A percentile compares a stretch with the other conserved stretches of the same genome.
Evolutionary conservation across 2,113 vertebrate species (phyloP).

Genomic region (Coturnix japonica): DNA sequence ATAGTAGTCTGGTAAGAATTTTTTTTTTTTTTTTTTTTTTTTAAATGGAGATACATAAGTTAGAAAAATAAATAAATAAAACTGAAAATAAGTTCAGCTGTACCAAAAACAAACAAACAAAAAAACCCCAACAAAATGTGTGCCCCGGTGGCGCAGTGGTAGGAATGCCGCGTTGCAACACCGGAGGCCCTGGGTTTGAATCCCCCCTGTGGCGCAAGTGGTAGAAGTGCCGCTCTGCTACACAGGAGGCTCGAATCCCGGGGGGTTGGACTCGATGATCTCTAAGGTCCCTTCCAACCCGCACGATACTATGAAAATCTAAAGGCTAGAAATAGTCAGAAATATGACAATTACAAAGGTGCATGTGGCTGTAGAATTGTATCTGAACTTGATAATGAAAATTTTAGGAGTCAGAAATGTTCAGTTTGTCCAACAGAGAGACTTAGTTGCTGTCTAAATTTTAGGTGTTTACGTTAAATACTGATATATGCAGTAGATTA

Average conservation of each 20-base stretch:
- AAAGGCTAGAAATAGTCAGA: neutral
- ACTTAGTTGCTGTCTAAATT: neutral
- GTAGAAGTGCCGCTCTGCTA: too few species aligned
- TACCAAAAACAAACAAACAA: neutral
- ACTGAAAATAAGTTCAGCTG: neutral
- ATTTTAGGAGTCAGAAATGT: fast-evolving
- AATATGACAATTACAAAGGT: neutral
- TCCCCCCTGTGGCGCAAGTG: too few species aligned
- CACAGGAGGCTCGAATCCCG: too few species aligned
- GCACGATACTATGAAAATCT: too few species aligned
- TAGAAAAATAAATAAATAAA: neutral
- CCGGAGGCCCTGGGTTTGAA: too few species aligned
- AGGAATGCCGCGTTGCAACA: too few species aligned
- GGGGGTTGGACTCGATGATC: too few species aligned
- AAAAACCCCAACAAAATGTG: too few species aligned
- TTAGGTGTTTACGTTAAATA: neutral
- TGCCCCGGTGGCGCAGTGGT: too few species aligned
- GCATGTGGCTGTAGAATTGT: neutral
- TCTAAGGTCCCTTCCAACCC: too few species aligned
- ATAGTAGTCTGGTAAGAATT: neutral
- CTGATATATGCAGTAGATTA: neutral
- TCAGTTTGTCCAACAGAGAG: neutral
- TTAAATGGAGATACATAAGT: neutral
- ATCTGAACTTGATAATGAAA: neutral
- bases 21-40: neutral